Percentiles rank a stretch among this genome's conserved stretches.
Evolutionary conservation across 2,113 vertebrate species (phyloP).

Genomic region (Nyctereutes procyonoides): DNA sequence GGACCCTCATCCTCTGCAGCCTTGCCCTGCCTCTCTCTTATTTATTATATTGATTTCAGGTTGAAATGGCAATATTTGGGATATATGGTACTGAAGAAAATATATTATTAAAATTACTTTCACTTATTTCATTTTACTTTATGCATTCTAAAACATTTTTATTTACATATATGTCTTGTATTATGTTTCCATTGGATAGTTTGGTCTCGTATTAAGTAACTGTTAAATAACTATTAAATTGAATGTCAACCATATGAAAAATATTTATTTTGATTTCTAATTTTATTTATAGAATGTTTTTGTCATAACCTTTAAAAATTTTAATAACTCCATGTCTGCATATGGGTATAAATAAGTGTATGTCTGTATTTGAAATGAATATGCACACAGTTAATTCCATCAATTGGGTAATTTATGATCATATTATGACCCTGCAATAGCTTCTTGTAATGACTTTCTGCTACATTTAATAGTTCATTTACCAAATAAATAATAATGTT

Average conservation of each 20-base stretch:
- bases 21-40: background rate
- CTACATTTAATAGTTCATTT: conserved; percentile 45
- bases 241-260: conserved; percentile 45
- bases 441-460: conserved; percentile 44
- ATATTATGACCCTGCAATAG: background rate
- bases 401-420: conserved; percentile 45
- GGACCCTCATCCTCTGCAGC: too few relatives aligned
- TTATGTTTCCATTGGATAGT: background rate
- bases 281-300: conserved; percentile 61
- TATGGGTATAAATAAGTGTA: background rate
- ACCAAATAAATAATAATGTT: conserved; percentile 41
- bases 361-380: conserved; percentile 32
- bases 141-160: background rate
- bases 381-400: background rate
- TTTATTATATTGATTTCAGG: background rate
- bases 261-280: conserved; percentile 54
- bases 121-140: background rate
- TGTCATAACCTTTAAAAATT: conserved; percentile 47
- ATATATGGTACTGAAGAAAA: background rate
- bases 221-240: background rate
- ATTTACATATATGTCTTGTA: background rate
- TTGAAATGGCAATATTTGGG: background rate
- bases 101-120: conserved; percentile 25
- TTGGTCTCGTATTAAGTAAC: background rate
- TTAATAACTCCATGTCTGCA: background rate